phyloP scores from a whole-genome alignment of 2,888 invertebrate genomes.

The Rapana venosa region DNA sequence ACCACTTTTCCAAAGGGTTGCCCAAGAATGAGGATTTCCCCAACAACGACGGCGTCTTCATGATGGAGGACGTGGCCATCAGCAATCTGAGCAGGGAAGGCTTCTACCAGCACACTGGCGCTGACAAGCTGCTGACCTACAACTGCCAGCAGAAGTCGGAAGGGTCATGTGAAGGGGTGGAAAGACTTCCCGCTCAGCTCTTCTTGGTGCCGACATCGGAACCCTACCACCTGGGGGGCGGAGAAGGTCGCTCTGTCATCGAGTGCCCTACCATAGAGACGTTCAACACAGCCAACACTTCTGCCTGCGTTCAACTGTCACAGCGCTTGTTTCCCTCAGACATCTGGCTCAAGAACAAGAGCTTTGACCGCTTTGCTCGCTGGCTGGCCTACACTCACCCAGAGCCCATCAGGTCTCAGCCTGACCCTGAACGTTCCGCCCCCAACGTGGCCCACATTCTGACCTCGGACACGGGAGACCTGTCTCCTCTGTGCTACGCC shows the following conservation, averaged over 20 bases:
- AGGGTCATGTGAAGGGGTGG: neutral
- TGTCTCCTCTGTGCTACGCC: slow-evolving; percentile 45
- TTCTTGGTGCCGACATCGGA: slow-evolving; percentile 51
- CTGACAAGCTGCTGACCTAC: neutral
- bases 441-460: slow-evolving; percentile 43
- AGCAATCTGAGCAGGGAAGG: slow-evolving; percentile 46
- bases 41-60: slow-evolving; percentile 49
- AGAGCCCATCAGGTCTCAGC: slow-evolving; percentile 36
- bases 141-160: neutral
- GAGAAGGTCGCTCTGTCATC: slow-evolving; percentile 40
- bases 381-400: slow-evolving; percentile 46
- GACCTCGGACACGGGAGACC: slow-evolving; percentile 35
- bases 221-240: slow-evolving; percentile 41
- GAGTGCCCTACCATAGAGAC: slow-evolving; percentile 46
- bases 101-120: neutral
- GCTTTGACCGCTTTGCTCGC: slow-evolving; percentile 49
- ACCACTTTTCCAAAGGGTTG: slow-evolving; percentile 47
- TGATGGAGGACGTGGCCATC: slow-evolving; percentile 50
- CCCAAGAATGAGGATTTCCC: slow-evolving; percentile 43
- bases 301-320: slow-evolving; percentile 47
- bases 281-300: slow-evolving; percentile 12
- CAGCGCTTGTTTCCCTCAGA: slow-evolving; percentile 46
- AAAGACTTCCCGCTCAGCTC: slow-evolving; percentile 31
- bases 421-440: slow-evolving; percentile 7
- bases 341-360: slow-evolving; percentile 40